Percentiles rank a stretch among this genome's conserved stretches.
These are phyloP conservation scores for Gasteruption jaculator DNA, from an alignment of 2,888 invertebrate genomes.

Conservation along the genomic window DNA sequence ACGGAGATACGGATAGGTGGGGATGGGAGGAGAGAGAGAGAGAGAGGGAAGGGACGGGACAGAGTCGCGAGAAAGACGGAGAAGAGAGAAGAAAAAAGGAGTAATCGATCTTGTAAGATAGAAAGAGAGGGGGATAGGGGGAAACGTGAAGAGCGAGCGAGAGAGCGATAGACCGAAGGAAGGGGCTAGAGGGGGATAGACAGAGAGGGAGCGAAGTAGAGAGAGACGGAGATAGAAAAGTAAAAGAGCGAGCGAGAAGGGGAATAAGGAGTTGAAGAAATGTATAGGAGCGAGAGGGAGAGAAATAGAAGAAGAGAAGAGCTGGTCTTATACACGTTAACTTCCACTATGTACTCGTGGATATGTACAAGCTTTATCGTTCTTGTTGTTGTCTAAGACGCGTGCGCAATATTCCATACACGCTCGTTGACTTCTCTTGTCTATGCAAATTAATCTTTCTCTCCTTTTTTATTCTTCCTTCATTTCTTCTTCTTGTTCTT, in stretches of 20 bases:
- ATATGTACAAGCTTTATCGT: no score
- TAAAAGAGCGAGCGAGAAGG: not conserved
- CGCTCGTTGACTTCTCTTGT: not conserved
- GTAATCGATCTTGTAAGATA: no score
- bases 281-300: constrained; percentile 10
- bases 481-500: not conserved
- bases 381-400: no score
- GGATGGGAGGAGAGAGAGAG: constrained; percentile 6
- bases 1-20: constrained; percentile 10
- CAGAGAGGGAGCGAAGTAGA: constrained; percentile 15
- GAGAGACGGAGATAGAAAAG: constrained; percentile 8
- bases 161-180: constrained; percentile 8
- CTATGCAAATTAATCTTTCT: no score
- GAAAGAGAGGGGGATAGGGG: constrained; percentile 12
- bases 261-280: not conserved
- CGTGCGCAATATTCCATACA: not conserved
- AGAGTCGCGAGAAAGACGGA: not conserved
- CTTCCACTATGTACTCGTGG: not conserved
- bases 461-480: not conserved
- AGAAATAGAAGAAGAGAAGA: constrained; percentile 14
- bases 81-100: constrained; percentile 17
- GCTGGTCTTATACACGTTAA: constrained; percentile 10
- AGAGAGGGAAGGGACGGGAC: constrained; percentile 3
- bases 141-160: constrained; percentile 5
- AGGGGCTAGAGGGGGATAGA: constrained; percentile 6